Conservation (phyloP, 2,113 vertebrate genomes). For the Epinephelus fuscoguttatus region DNA sequence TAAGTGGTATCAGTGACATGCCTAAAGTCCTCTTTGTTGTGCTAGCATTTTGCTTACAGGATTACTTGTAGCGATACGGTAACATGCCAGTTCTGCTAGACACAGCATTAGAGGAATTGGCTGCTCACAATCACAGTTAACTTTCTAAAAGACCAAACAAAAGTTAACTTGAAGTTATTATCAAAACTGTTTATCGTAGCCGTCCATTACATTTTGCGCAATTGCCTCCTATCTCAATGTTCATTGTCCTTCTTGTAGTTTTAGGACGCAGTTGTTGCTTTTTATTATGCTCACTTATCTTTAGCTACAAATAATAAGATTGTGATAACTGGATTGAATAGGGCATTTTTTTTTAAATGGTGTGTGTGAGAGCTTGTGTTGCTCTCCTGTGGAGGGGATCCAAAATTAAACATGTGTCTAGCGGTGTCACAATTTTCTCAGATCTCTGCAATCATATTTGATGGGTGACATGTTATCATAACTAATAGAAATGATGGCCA, state of each 20-base stretch:
- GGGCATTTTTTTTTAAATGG: slow-evolving; percentile 15
- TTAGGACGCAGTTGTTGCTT: background rate
- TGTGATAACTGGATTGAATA: slow-evolving; percentile 19
- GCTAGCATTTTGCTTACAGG: background rate
- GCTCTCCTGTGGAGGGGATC: background rate
- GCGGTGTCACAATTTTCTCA: background rate
- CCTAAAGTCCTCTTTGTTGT: background rate
- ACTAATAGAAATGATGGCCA: slow-evolving; percentile 19
- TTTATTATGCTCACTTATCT: background rate
- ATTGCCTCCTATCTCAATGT: slow-evolving; percentile 1
- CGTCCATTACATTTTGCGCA: background rate
- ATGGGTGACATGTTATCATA: background rate
- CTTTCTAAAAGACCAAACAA: background rate
- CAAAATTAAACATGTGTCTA: slow-evolving; percentile 15
- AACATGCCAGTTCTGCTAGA: background rate
- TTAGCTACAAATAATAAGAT: background rate
- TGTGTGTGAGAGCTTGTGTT: slow-evolving; percentile 11
- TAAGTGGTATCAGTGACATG: background rate
- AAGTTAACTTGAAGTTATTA: background rate
- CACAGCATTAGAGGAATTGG: background rate
- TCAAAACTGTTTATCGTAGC: background rate
- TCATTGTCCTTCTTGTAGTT: no score
- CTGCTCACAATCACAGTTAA: no score
- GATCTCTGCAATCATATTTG: slow-evolving; percentile 18
- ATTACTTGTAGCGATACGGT: background rate